A percentile compares a stretch with the other conserved stretches of the same genome.
Evolutionary conservation across 2,113 vertebrate genomes (phyloP).

Genomic region (Gallinago undulata): DNA sequence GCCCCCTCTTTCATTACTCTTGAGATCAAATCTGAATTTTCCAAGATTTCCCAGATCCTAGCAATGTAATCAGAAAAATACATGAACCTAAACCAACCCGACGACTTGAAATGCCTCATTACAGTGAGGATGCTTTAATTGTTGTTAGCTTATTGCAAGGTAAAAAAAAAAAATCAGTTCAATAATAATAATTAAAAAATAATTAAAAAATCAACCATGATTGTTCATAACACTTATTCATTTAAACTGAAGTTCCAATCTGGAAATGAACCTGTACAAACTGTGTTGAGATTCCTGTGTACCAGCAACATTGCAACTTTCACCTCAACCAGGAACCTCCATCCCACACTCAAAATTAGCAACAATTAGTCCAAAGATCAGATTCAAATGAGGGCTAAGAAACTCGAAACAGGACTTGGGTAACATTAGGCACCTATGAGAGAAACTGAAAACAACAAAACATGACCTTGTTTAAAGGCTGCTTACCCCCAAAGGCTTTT

Average conservation of each 20-base stretch:
- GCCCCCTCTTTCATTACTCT: background rate
- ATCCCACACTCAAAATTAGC: background rate
- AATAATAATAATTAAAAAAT: background rate
- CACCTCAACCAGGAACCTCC: background rate
- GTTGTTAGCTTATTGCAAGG: background rate
- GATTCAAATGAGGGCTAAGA: background rate
- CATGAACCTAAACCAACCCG: background rate
- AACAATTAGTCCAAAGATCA: background rate
- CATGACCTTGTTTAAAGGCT: slow-evolving; percentile 4
- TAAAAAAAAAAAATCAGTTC: too few species aligned
- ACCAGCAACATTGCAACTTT: background rate
- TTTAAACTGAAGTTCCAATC: background rate
- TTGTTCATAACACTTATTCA: background rate
- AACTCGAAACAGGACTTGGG: background rate
- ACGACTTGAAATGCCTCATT: background rate
- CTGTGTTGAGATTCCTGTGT: accelerated
- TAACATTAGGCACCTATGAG: background rate
- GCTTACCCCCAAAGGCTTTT: slow-evolving; percentile 24
- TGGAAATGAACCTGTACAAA: background rate
- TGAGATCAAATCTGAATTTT: background rate
- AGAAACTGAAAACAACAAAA: slow-evolving; percentile 23
- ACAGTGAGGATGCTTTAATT: background rate
- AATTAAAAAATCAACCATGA: background rate
- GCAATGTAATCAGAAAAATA: background rate
- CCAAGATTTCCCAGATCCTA: background rate